These are phyloP conservation scores for Turritopsis rubra DNA, from an alignment of 30 jellyfish, hydroid and myxozoan species.

Conservation along the genomic window DNA sequence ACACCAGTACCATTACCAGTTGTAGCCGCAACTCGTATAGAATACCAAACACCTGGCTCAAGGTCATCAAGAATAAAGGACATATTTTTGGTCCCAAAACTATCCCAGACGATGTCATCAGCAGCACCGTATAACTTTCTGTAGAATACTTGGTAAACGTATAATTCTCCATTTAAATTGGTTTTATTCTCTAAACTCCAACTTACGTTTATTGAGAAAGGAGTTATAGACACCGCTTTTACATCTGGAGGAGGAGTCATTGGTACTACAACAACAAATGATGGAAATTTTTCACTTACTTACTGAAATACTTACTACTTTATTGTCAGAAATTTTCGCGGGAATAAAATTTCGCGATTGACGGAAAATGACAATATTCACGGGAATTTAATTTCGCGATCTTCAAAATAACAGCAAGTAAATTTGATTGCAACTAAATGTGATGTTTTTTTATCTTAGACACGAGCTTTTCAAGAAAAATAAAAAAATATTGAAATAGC, in stretches of 20 bases:
- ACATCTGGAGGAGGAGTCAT: not conserved
- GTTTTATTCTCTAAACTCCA: not conserved
- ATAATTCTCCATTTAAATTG: not conserved
- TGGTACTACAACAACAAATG: not conserved
- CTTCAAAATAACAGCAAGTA: too few relatives aligned
- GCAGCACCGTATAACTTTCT: not conserved
- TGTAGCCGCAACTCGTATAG: constrained; percentile 9
- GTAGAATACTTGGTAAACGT: constrained; percentile 11
- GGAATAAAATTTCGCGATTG: too few relatives aligned
- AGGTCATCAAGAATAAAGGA: not conserved
- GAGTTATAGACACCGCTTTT: not conserved
- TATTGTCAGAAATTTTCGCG: not conserved
- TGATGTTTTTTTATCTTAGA: too few relatives aligned
- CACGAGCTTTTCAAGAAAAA: too few relatives aligned
- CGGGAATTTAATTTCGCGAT: too few relatives aligned
- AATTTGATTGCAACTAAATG: too few relatives aligned
- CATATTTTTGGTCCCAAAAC: constrained; percentile 1
- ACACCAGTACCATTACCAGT: constrained; percentile 19
- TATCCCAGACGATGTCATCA: constrained; percentile 2
- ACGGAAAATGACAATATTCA: too few relatives aligned
- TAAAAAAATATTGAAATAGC: too few relatives aligned
- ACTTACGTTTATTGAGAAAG: not conserved
- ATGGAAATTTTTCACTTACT: too few relatives aligned
- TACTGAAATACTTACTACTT: not conserved
- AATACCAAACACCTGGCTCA: constrained; percentile 3